Evolutionary conservation across 2,113 vertebrate species (phyloP), one percentile per base, ranked within the genome.

Genomic region (Ageneiosus marmoratus): DNA sequence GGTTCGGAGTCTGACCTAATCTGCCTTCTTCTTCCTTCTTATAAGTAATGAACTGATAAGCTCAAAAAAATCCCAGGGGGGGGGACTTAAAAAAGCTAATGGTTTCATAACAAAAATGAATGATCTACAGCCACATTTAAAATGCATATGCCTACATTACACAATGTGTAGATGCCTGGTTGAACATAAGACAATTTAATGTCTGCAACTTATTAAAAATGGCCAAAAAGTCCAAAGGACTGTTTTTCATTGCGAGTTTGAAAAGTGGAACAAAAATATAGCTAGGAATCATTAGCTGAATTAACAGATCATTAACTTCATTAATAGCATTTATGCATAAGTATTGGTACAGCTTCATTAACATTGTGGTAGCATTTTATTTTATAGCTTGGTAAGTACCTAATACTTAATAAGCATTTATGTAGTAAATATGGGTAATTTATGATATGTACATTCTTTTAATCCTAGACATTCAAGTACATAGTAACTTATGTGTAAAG

Each of bases 251-350:
- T 75, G 46, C 29, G 29, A 18, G 16, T 48, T 51, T 8, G 8
- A 51, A 32, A 74, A 51, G 10, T 11, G 16, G 27, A 74, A 74
- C 27, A 18, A 74, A 10, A 51, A 12, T 51, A 29, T 74, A 20
- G 48, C 27, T 34, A 12, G 53, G 50, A 55, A 55, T 55, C 29
- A 34, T 76, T 55, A 76, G 73, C 50, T 55, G 73, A 55, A 76
- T 34, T 53, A 34, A 55, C 73, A 53, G 73, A 53, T 75, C 50
- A 55, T 75, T 76, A 76, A 50, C 29, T 22, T 55, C 53, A 55
- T 34, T 76, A 53, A 76, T 55, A 55, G 32, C 24, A 34, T 20
- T 55, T 55, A 55, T 76, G 50, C 29, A 55, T 55, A 55, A 24
- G 50, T 55, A 53, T 12, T 55, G 32, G 29, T 55, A 34, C 55